A percentile compares a stretch with the other conserved stretches of the same genome.
Evolutionary conservation across 2,888 invertebrate species (phyloP).

Genomic region (Erynnis tages): DNA sequence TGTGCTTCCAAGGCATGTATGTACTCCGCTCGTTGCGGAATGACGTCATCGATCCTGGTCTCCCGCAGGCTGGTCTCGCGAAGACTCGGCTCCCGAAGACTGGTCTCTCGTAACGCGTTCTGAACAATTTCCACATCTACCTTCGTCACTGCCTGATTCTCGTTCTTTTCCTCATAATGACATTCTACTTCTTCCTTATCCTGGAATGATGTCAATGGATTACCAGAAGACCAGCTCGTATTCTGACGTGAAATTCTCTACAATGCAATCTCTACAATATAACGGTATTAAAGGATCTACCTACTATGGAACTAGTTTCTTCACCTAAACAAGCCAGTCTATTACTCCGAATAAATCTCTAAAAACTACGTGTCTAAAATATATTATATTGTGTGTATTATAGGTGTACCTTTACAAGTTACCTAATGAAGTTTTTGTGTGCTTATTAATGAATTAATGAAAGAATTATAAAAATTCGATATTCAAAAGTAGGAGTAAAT

Average conservation of each 20-base stretch:
- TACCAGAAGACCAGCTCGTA: not conserved
- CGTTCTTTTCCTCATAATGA: slow-evolving; percentile 76
- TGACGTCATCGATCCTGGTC: slow-evolving; percentile 83
- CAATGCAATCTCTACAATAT: too few species aligned
- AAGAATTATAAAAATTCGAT: too few species aligned
- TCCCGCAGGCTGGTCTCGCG: slow-evolving; percentile 74
- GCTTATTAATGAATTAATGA: too few species aligned
- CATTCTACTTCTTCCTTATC: slow-evolving; percentile 76
- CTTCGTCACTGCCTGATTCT: slow-evolving; percentile 56
- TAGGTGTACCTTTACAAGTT: too few species aligned
- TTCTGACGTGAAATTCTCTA: too few species aligned
- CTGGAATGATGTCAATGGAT: slow-evolving; percentile 40
- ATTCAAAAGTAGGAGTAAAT: too few species aligned
- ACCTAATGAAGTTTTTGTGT: too few species aligned
- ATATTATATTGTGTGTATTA: too few species aligned
- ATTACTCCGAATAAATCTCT: not conserved
- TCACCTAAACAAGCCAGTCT: slow-evolving; percentile 3
- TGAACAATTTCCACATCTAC: slow-evolving; percentile 63
- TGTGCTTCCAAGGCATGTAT: slow-evolving; percentile 74
- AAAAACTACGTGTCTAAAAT: not conserved
- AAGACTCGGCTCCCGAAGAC: slow-evolving; percentile 42
- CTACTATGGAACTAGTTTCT: slow-evolving; percentile 15
- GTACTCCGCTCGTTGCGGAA: slow-evolving; percentile 73
- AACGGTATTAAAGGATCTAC: too few species aligned
- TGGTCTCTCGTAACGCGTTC: slow-evolving; percentile 60